phyloP scores from a whole-genome alignment of 2,888 invertebrate species.

The Tipula vernalis region DNA sequence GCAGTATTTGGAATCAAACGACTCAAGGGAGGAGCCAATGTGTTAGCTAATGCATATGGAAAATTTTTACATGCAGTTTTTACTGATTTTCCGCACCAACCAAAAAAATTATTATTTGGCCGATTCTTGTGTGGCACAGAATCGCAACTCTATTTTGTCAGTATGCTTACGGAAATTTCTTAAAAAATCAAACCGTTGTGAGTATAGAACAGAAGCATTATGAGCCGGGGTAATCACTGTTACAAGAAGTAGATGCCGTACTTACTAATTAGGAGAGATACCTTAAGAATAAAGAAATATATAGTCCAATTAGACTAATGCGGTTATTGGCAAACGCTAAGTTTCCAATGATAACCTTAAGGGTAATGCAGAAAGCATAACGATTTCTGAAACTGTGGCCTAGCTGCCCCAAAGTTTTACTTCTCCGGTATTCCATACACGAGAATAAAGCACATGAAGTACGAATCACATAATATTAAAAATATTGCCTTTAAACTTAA shows the following conservation, averaged over 20 bases:
- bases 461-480: neutral
- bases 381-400: too few relatives aligned
- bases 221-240: neutral
- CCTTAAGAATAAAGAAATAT: neutral
- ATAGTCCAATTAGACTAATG: neutral
- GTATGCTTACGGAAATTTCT: neutral
- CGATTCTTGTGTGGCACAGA: too few relatives aligned
- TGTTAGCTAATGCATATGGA: too few relatives aligned
- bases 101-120: too few relatives aligned
- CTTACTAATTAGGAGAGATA: neutral
- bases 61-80: too few relatives aligned
- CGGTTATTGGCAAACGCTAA: neutral
- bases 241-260: conserved; percentile 4
- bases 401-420: neutral
- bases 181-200: neutral
- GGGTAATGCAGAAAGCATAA: too few relatives aligned
- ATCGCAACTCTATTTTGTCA: neutral
- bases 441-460: neutral
- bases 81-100: too few relatives aligned
- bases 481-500: neutral
- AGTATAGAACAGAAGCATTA: neutral
- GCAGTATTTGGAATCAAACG: too few relatives aligned
- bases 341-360: neutral
- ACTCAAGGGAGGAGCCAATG: too few relatives aligned
- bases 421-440: neutral